Evolutionary conservation across 1,140 invertebrate species (phyloP).

Genomic region (Apis laboriosa): DNA sequence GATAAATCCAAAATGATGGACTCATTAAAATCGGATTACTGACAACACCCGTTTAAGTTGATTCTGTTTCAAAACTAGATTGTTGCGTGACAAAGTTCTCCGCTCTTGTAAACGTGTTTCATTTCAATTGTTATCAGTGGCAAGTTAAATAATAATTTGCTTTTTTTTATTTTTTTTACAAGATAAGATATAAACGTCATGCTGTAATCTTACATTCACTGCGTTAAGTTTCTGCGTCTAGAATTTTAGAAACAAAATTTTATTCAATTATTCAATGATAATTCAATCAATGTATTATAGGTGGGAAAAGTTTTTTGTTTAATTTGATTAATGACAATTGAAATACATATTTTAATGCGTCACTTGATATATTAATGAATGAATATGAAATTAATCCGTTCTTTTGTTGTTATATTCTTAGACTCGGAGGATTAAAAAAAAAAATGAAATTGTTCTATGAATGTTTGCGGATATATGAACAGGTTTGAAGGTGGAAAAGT

Average conservation of each 20-base stretch:
- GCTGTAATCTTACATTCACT: background rate
- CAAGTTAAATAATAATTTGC: background rate
- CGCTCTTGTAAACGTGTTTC: background rate
- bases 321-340: background rate
- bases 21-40: slow-evolving; percentile 3
- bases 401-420: background rate
- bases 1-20: slow-evolving; percentile 9
- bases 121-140: background rate
- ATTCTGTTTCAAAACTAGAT: slow-evolving; percentile 22
- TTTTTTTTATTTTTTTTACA: background rate
- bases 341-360: background rate
- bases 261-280: background rate
- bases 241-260: background rate
- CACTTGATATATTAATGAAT: background rate
- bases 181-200: background rate
- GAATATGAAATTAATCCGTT: background rate
- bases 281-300: background rate
- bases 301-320: background rate
- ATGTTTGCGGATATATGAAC: slow-evolving; percentile 9
- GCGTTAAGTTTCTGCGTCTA: background rate
- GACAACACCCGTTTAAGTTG: slow-evolving; percentile 17
- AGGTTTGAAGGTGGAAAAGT: slow-evolving; percentile 3
- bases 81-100: slow-evolving; percentile 11
- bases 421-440: background rate
- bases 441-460: background rate